A percentile compares a stretch with the other conserved stretches of the same genome.
Evolutionary conservation across 2,113 vertebrate species (phyloP).

Genomic region (Scortum barcoo): DNA sequence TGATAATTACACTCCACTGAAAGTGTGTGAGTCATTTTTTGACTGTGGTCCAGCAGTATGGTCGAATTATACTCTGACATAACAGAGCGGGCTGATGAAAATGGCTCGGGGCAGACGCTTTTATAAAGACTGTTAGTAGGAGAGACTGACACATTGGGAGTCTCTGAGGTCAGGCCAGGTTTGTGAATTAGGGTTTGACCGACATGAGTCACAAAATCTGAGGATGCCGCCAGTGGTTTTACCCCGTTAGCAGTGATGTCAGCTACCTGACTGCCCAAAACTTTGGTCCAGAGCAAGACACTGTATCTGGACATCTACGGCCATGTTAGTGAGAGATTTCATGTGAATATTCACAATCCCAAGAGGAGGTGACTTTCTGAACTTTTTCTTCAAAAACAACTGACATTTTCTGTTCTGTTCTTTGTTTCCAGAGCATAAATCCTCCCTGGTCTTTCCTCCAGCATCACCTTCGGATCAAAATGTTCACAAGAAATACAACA

Average conservation of each 20-base stretch:
- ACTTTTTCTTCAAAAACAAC: too few species aligned
- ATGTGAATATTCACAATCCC: background rate
- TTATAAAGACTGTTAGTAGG: slow-evolving; percentile 14
- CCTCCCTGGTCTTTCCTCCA: too few species aligned
- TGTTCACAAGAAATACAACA: too few species aligned
- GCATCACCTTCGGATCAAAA: too few species aligned
- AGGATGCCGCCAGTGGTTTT: background rate
- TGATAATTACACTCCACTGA: slow-evolving; percentile 47
- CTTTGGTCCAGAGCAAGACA: background rate
- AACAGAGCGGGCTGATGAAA: slow-evolving; percentile 57
- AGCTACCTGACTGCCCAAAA: background rate
- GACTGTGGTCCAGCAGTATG: slow-evolving; percentile 23
- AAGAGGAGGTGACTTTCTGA: background rate
- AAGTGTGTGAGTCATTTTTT: slow-evolving; percentile 30
- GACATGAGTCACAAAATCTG: background rate
- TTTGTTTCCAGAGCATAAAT: too few species aligned
- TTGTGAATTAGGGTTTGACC: slow-evolving; percentile 27
- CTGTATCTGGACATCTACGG: background rate
- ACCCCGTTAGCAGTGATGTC: background rate
- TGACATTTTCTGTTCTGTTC: too few species aligned
- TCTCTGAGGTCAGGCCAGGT: slow-evolving; percentile 26
- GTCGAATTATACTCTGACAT: slow-evolving; percentile 58
- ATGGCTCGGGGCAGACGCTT: slow-evolving; percentile 32
- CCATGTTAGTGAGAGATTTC: background rate
- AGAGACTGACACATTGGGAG: background rate